Conservation (phyloP, 2,113 vertebrate genomes). For the Neodon shergylaensis region DNA sequence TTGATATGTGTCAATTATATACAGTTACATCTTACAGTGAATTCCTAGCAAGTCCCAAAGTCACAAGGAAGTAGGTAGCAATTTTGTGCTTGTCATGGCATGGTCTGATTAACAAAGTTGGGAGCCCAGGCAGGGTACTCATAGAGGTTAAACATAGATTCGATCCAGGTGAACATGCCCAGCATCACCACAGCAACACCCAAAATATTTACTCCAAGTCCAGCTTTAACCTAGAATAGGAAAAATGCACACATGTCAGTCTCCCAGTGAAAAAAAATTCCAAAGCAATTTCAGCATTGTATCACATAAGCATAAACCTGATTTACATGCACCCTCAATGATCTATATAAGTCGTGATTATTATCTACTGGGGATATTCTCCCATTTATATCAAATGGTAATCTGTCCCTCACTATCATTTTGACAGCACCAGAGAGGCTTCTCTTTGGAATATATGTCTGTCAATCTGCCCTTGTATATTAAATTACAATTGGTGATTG, state of each 20-base stretch:
- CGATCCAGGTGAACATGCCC: conserved; percentile 91
- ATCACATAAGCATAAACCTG: not conserved
- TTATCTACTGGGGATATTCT: not conserved
- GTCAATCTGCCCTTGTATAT: not conserved
- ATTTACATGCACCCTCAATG: not conserved
- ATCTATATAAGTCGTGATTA: not conserved
- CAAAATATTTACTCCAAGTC: conserved; percentile 92
- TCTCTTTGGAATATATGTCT: not conserved
- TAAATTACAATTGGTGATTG: conserved; percentile 21
- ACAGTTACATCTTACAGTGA: not conserved
- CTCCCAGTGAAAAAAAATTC: conserved; percentile 15
- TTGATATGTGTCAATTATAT: not conserved
- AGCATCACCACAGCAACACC: conserved; percentile 92
- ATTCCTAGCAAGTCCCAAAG: conserved; percentile 51
- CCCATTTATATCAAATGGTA: not conserved
- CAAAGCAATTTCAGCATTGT: not conserved
- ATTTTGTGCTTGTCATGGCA: conserved; percentile 75
- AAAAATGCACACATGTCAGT: conserved; percentile 59
- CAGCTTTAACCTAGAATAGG: conserved; percentile 93
- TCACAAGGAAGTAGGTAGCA: conserved; percentile 48
- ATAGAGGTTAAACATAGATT: conserved; percentile 90
- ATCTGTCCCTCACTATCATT: not conserved
- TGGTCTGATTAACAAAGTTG: conserved; percentile 82
- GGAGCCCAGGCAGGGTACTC: conserved; percentile 92
- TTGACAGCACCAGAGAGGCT: not conserved